Percentiles rank a stretch among this genome's conserved stretches.
Conservation (phyloP, 2,888 invertebrate species). For the Plagodis pulveraria region DNA sequence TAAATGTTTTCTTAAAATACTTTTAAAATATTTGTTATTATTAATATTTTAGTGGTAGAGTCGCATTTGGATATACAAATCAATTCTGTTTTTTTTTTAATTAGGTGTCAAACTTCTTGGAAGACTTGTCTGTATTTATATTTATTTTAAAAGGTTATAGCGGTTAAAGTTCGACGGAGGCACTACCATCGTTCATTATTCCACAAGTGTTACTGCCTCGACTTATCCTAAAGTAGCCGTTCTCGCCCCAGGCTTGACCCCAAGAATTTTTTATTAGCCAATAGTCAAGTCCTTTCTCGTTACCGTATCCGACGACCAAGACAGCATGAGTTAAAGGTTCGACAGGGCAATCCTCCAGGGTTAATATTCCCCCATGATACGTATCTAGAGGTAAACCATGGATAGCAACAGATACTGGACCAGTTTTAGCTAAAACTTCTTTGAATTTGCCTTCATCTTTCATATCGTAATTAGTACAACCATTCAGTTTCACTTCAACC, state of each 20-base stretch:
- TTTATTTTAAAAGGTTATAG: too few species aligned
- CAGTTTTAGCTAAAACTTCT: constrained; percentile 7
- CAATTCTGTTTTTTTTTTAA: too few species aligned
- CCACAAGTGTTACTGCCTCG: background rate
- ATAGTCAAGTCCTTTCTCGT: constrained; percentile 9
- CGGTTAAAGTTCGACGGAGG: background rate
- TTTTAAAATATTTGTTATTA: too few species aligned
- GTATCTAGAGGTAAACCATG: background rate
- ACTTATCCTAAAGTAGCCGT: constrained; percentile 13
- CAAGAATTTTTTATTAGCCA: constrained; percentile 26
- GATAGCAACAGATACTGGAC: constrained; percentile 6
- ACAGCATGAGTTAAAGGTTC: constrained; percentile 4
- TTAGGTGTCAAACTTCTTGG: too few species aligned
- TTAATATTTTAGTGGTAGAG: too few species aligned
- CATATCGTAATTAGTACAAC: constrained; percentile 4
- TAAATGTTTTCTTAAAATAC: too few species aligned
- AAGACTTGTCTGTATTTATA: too few species aligned
- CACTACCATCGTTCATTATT: background rate
- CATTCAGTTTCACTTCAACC: background rate
- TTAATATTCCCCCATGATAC: background rate
- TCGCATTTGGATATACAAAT: too few species aligned
- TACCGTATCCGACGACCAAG: constrained; percentile 22
- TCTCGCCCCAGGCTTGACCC: constrained; percentile 9
- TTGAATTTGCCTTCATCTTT: constrained; percentile 12
- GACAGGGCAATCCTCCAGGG: background rate